Conservation (phyloP, 2,888 invertebrate genomes). For the Carterocephalus palaemon region DNA sequence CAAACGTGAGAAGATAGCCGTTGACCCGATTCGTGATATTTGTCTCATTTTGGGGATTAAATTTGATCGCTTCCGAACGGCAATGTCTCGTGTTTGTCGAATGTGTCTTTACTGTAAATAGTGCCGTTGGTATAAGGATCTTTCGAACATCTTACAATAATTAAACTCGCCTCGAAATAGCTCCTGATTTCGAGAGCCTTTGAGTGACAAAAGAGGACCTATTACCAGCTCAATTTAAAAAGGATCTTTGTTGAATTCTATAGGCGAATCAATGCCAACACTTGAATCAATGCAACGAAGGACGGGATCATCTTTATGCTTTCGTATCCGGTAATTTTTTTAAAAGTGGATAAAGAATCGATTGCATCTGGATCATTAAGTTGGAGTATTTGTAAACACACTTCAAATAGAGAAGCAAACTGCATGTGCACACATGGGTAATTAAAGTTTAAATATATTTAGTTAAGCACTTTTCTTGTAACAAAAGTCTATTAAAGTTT, state of each 20-base stretch:
- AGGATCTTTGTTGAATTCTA: slow-evolving; percentile 56
- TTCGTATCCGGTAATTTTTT: slow-evolving; percentile 57
- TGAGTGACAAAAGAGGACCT: slow-evolving; percentile 67
- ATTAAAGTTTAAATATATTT: no score
- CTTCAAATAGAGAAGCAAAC: no score
- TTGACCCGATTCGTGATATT: slow-evolving; percentile 77
- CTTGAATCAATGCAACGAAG: slow-evolving; percentile 43
- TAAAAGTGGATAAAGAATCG: slow-evolving; percentile 10
- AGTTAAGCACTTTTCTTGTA: no score
- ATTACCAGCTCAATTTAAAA: slow-evolving; percentile 49
- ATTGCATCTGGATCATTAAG: slow-evolving; percentile 5
- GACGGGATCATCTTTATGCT: slow-evolving; percentile 48
- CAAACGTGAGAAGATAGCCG: slow-evolving; percentile 77
- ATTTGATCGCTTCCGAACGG: slow-evolving; percentile 64
- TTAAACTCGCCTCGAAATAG: slow-evolving; percentile 63
- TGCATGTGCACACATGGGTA: no score
- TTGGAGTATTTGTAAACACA: no score
- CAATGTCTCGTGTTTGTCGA: slow-evolving; percentile 66
- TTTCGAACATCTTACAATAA: slow-evolving; percentile 58
- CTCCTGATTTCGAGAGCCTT: slow-evolving; percentile 56
- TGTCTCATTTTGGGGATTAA: slow-evolving; percentile 74
- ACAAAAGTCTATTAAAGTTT: background rate
- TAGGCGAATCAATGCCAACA: slow-evolving; percentile 61
- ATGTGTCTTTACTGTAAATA: slow-evolving; percentile 68
- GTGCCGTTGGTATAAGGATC: slow-evolving; percentile 55